Base-by-base conservation (phyloP, 2,797 vertebrate genomes). In the Acipenser transmontanus region DNA sequence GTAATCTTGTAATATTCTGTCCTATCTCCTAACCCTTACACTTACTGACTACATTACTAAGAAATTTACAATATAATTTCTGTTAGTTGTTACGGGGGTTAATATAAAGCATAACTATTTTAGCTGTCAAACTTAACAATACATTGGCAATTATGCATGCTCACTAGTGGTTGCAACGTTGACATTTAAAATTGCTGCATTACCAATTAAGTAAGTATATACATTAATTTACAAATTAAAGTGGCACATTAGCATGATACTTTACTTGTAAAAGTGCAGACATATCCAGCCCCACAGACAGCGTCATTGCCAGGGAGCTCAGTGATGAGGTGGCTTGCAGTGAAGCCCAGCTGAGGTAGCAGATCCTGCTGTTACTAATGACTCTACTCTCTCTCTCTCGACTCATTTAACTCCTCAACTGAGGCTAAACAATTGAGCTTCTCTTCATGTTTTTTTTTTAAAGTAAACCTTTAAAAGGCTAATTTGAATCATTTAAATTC, bases 171-270 rank as follows among this genome's bases (percentile, higher is more conserved):
- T 48, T 14, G 11, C 17, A 14, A 47, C 75, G 79, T 74, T 76
- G 73, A 78, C 76, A 80, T 85, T n/a, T 54, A n/a, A 54, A 54
- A 54, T 54, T 9, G 7, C 52, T 54, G 52, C 76, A 78, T 83
- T 81, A 84, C 76, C 59, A 13, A 65, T 74, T 73, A 73, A 82
- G 78, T 76, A 76, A 72, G 72, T 69, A 54, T 54, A n/a, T 54
- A n/a, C 52, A 9, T 34, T 61, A 8, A 34, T 61, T 61, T 61
- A 4, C 8, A 34, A n/a, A 61, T 61, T 34, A 61, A 17, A 10
- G 20, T 6, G 9, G 60, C 60, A 34, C 5, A 61, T 20, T 61
- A 6, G 60, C 13, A 61, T 7, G 47, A 34, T 12, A 17, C 47
- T 34, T n/a, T 34, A 34, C 17, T 61, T 34, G 60, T 34, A 17